Evolutionary conservation across 2,113 vertebrate genomes (phyloP).

Genomic region (Heterotis niloticus): DNA sequence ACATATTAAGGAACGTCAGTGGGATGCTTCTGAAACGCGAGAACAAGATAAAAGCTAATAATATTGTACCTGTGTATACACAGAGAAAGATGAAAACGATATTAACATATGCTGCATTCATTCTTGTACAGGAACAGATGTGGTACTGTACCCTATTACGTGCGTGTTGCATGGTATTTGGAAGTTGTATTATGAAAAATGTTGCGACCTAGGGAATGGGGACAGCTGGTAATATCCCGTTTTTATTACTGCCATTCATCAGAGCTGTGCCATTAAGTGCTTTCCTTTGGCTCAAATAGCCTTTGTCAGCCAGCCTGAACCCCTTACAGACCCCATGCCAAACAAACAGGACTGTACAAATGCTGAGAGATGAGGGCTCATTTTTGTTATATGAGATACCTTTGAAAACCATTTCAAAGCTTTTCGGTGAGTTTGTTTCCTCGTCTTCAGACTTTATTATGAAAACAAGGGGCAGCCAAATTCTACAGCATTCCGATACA

Average conservation of each 20-base stretch:
- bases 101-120: neutral
- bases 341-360: neutral
- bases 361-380: conserved; percentile 7
- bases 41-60: neutral
- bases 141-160: neutral
- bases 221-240: conserved; percentile 39
- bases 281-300: conserved; percentile 18
- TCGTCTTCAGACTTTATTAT: neutral
- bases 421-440: neutral
- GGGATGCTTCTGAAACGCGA: neutral
- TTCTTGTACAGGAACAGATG: neutral
- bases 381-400: neutral
- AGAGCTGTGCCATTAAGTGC: conserved; percentile 25
- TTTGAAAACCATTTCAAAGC: neutral
- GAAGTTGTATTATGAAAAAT: conserved; percentile 26
- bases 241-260: conserved; percentile 55
- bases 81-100: neutral
- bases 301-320: conserved; percentile 12
- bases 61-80: neutral
- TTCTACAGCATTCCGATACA: neutral
- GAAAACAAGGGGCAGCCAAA: neutral
- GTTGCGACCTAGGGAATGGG: conserved; percentile 22
- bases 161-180: conserved; percentile 28
- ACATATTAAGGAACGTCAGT: neutral
- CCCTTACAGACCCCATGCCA: neutral